Base-by-base conservation (phyloP, 2,797 vertebrate genomes). In the Pyrocephalus nanus region DNA sequence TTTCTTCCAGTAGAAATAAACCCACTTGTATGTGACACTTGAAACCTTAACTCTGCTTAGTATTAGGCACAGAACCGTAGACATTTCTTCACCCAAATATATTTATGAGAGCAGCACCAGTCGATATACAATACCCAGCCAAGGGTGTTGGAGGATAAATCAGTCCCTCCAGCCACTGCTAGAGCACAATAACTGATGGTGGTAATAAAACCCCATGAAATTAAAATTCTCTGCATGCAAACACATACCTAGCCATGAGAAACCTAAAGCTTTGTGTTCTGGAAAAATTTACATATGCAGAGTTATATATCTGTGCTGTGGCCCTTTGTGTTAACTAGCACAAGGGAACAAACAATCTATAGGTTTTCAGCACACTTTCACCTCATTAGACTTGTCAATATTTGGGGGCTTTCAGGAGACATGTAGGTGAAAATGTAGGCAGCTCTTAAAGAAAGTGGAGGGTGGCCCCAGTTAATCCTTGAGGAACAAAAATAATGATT, bases 1-100 rank as follows among this genome's bases (percentile, higher is more conserved):
- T 91, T 96, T 96, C 79, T 96, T 97, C 40, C 93, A 81, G 87
- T 3, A 93, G 95, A 86, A 90, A 92, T 90, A 93, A 96, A 91
- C 85, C 77, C 86, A 93, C 89, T 92, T 95, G 73, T 96, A 95
- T 81, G 73, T 91, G 90, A 88, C 89, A 94, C 91, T 91, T 86
- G 76, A 92, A 96, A 93, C 87, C 76, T 93, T 94, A 92, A 94
- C 91, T 95, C 78, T 93, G 80, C 76, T 96, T 75, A 78, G 70
- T 86, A 90, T 96, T 91, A 86, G 4, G 9, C 62, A 57, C 18
- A 19, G 66, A 78, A 78, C 11, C 90, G 71, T 81, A 86, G 94
- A 47, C 70, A 78, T 50, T 95, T 94, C 90, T 90, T 95, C 90
- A 81, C 82, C 88, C 85, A 88, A 81, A 84, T 86, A 48, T 93